A percentile compares a stretch with the other conserved stretches of the same genome.
phyloP scores from a whole-genome alignment of 2,888 invertebrate species.

The Chymomyza caudatula region DNA sequence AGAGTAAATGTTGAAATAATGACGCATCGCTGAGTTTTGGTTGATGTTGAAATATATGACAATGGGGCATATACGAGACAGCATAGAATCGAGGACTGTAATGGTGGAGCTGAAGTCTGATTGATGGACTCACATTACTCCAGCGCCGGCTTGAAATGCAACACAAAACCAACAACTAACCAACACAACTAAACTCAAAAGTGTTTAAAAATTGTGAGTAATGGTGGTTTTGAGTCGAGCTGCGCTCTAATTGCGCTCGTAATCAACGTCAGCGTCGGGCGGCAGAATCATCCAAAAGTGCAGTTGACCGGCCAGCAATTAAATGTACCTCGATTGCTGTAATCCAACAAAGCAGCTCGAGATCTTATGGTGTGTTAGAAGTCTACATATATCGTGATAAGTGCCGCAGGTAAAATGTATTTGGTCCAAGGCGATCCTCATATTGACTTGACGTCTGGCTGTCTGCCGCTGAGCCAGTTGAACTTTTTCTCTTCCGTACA shows the following conservation, averaged over 20 bases:
- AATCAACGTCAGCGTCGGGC: constrained; percentile 42
- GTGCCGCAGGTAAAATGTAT: constrained; percentile 42
- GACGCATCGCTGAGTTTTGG: constrained; percentile 43
- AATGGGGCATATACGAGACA: constrained; percentile 37
- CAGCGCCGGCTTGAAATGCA: constrained; percentile 34
- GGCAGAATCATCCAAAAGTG: constrained; percentile 45
- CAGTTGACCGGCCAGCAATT: constrained; percentile 45
- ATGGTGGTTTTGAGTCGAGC: constrained; percentile 45
- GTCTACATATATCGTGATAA: constrained; percentile 41
- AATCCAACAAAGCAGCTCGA: constrained; percentile 6
- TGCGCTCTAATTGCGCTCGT: constrained; percentile 63
- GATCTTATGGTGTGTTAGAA: constrained; percentile 51
- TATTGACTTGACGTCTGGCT: constrained; percentile 46
- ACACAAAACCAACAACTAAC: constrained; percentile 25
- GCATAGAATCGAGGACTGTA: not conserved
- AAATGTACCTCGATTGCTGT: constrained; percentile 31
- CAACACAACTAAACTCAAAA: constrained; percentile 33
- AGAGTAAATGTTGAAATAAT: constrained; percentile 67
- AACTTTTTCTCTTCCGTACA: not conserved
- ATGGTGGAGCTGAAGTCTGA: constrained; percentile 54
- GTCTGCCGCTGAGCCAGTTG: constrained; percentile 40
- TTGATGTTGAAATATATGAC: constrained; percentile 50
- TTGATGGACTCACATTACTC: constrained; percentile 66
- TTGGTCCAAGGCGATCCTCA: not conserved
- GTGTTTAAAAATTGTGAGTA: constrained; percentile 69